These are phyloP conservation scores for Bombus consobrinus DNA, from an alignment of 1,140 invertebrate genomes.

Conservation along the genomic window DNA sequence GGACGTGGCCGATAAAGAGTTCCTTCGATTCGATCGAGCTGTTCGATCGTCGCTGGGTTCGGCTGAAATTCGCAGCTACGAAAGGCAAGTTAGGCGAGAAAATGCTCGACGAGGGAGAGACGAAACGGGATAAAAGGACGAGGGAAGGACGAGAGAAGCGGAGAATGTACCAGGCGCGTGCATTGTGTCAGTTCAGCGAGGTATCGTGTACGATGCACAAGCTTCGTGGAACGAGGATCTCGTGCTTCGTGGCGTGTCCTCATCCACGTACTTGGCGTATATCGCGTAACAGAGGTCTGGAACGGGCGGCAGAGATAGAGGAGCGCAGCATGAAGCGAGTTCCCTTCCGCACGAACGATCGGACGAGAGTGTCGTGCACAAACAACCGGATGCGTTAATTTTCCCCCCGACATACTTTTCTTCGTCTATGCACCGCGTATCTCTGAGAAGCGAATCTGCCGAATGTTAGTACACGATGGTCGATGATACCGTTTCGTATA, in stretches of 20 bases:
- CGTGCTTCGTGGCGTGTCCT: neutral
- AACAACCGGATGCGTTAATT: conserved; percentile 44
- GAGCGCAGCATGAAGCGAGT: neutral
- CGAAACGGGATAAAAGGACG: neutral
- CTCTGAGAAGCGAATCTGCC: neutral
- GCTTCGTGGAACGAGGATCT: neutral
- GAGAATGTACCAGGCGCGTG: neutral
- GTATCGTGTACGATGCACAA: conserved; percentile 6
- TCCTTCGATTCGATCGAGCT: neutral
- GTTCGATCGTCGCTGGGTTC: neutral
- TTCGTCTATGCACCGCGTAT: too few species aligned
- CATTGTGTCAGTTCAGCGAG: conserved; percentile 32
- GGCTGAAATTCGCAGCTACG: neutral
- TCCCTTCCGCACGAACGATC: conserved; percentile 15
- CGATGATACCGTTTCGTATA: neutral
- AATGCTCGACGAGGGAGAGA: neutral
- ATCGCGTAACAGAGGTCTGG: neutral
- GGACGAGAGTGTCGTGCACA: neutral
- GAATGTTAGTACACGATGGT: neutral
- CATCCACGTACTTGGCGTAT: conserved; percentile 1
- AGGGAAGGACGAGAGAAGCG: neutral
- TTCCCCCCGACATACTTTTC: neutral
- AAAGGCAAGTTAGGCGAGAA: neutral
- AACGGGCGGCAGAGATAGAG: neutral
- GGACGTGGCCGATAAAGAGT: neutral